phyloP scores from a whole-genome alignment of 2,797 vertebrate species.

The Passerculus sandwichensis region DNA sequence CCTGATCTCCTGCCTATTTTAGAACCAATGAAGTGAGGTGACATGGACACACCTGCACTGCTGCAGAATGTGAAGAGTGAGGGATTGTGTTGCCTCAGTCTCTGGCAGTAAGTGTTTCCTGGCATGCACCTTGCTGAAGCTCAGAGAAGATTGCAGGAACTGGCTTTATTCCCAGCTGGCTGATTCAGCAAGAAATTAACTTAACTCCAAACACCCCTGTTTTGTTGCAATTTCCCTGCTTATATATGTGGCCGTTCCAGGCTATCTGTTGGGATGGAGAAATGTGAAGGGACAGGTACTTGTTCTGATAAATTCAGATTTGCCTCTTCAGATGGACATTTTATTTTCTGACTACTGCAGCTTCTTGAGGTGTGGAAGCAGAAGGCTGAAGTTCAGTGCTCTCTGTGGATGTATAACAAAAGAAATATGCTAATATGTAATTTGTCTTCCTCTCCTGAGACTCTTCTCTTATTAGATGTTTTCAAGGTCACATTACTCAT shows the following conservation, averaged over 20 bases:
- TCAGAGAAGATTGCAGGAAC: slow-evolving; percentile 1
- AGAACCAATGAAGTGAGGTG: not conserved
- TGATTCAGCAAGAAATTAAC: slow-evolving; percentile 14
- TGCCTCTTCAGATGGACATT: not conserved
- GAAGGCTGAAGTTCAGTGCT: not conserved
- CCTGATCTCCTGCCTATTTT: not conserved
- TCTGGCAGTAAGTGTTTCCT: not conserved
- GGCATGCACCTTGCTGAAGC: slow-evolving; percentile 34
- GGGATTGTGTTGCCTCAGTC: not conserved
- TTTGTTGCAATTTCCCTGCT: not conserved
- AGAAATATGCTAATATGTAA: not conserved
- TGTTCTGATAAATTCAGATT: not conserved
- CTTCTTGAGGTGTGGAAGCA: not conserved
- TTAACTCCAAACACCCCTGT: not conserved
- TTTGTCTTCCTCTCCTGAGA: not conserved
- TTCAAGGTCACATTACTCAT: not conserved
- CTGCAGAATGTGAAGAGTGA: not conserved
- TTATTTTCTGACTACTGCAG: not conserved
- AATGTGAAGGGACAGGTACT: not conserved
- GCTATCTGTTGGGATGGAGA: not conserved
- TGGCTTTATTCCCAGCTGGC: slow-evolving; percentile 27
- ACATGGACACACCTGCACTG: not conserved
- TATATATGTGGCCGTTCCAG: not conserved
- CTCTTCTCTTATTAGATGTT: not conserved
- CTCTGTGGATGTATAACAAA: not conserved